phyloP scores from a whole-genome alignment of 2,797 vertebrate species.

The Danio aesculapii region DNA sequence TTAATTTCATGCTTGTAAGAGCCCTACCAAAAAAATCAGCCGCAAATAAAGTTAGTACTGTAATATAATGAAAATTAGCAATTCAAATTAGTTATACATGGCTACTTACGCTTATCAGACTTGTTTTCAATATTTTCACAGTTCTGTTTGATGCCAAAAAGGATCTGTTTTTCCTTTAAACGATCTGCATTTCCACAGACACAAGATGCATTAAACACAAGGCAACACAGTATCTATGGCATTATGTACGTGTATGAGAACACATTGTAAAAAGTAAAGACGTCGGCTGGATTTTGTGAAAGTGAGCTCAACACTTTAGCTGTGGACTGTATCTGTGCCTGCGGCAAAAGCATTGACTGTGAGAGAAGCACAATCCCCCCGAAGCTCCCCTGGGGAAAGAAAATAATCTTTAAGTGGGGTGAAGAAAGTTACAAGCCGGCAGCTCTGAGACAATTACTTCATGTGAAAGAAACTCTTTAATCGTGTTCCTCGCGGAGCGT shows the following conservation, averaged over 20 bases:
- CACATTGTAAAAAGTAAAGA: neutral
- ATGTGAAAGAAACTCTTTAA: slow-evolving; percentile 40
- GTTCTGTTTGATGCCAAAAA: slow-evolving; percentile 1
- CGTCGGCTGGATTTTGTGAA: slow-evolving; percentile 8
- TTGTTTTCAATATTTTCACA: neutral
- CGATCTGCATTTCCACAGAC: slow-evolving; percentile 4
- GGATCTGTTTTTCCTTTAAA: neutral
- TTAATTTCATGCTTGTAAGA: neutral
- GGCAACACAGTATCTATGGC: slow-evolving; percentile 3
- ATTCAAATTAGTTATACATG: neutral
- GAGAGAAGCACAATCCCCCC: slow-evolving; percentile 28
- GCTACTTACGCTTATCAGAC: neutral
- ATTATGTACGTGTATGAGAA: slow-evolving; percentile 2
- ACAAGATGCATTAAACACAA: slow-evolving; percentile 1
- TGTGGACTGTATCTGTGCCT: slow-evolving; percentile 31
- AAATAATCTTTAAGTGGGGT: slow-evolving; percentile 42
- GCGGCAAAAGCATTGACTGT: slow-evolving; percentile 44
- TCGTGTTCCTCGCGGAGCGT: slow-evolving; percentile 30
- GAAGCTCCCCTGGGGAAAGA: slow-evolving; percentile 24
- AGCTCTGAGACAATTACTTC: slow-evolving; percentile 36
- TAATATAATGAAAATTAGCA: neutral
- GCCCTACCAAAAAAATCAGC: neutral
- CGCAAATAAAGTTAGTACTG: neutral
- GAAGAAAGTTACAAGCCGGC: slow-evolving; percentile 31
- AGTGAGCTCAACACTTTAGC: slow-evolving; percentile 35